Evolutionary conservation across 2,113 vertebrate genomes (phyloP), one percentile per base, ranked within the genome.

Genomic region (Poecilia latipinna): DNA sequence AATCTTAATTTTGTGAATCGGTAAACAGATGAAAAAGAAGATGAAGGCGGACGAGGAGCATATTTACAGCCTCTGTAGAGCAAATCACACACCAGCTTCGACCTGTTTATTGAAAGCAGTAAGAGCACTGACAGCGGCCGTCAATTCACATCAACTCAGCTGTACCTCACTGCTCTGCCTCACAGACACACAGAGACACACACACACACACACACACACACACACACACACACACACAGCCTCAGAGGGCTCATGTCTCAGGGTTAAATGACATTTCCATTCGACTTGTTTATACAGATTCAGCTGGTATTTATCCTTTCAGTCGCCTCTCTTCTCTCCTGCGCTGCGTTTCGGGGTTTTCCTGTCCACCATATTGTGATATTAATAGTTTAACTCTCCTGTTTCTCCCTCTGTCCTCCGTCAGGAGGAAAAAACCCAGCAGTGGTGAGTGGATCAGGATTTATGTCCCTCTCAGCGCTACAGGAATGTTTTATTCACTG

Each of bases 71-170:
- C 70, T 75, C 48, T 64, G 62, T 19, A 33, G 39, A 51, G 28
- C 79, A 65, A 42, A 48, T 61, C 61, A 44, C 63, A 61, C 70
- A 70, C 71, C 60, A 54, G n/a, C 80, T 64, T 68, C 19, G 1
- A 74, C 39, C 61, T 0, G 39, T 64, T 84, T 80, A 85, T 80
- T 60, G 78, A 79, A 77, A 80, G 80, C 80, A 33, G 73, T 57
- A 72, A 80, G 74, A 79, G 66, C 75, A 80, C 11, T 67, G 82
- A 85, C 75, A 74, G 66, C 33, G 57, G 73, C 72, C 85, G 84
- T 88, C 72, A 71, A 87, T 86, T 89, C 78, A 72, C 73, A 81
- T 86, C 68, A 66, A 73, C 83, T 90, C 83, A 85, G 69, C 65
- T 24, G 54, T 61, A 75, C 63, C 48, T 74, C 4, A 39, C 72